Evolutionary conservation across 2,888 invertebrate genomes (phyloP).

Genomic region (Heliconius hortense): DNA sequence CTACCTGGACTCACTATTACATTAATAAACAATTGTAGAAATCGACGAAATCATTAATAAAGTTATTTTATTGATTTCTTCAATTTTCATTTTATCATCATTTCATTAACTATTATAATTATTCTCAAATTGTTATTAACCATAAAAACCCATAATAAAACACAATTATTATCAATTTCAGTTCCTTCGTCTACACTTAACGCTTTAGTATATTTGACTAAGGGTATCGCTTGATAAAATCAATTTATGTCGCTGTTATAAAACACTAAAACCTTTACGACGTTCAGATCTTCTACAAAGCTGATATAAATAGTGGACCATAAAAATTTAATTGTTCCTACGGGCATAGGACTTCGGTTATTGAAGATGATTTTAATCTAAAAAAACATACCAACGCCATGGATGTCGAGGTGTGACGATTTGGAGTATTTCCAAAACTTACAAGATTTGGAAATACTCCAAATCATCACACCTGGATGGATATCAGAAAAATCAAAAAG

Average conservation of each 20-base stretch:
- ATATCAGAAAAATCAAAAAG: slow-evolving; percentile 54
- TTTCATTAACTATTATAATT: not conserved
- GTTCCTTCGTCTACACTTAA: not conserved
- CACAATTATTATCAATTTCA: slow-evolving; percentile 5
- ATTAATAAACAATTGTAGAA: too few relatives aligned
- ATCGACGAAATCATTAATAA: too few relatives aligned
- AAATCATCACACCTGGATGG: slow-evolving; percentile 45
- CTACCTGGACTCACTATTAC: too few relatives aligned
- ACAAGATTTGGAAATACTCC: slow-evolving; percentile 7
- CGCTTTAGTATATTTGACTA: slow-evolving; percentile 13
- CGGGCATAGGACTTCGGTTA: slow-evolving; percentile 7
- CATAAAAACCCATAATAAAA: slow-evolving; percentile 7
- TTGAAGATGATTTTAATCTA: slow-evolving; percentile 30
- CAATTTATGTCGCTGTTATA: slow-evolving; percentile 32
- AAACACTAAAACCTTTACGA: slow-evolving; percentile 37
- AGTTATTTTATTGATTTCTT: too few relatives aligned
- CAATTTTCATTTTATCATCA: not conserved
- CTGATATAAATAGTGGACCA: slow-evolving; percentile 28
- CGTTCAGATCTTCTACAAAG: slow-evolving; percentile 27
- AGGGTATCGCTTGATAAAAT: slow-evolving; percentile 24
- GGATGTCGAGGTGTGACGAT: not conserved
- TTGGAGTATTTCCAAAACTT: too few relatives aligned
- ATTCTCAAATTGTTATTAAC: not conserved
- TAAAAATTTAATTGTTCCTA: slow-evolving; percentile 37
- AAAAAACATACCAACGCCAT: slow-evolving; percentile 32